Percentiles rank a stretch among this genome's conserved stretches.
phyloP scores from a whole-genome alignment of 2,888 invertebrate species.

The Tetanocera ferruginea region DNA sequence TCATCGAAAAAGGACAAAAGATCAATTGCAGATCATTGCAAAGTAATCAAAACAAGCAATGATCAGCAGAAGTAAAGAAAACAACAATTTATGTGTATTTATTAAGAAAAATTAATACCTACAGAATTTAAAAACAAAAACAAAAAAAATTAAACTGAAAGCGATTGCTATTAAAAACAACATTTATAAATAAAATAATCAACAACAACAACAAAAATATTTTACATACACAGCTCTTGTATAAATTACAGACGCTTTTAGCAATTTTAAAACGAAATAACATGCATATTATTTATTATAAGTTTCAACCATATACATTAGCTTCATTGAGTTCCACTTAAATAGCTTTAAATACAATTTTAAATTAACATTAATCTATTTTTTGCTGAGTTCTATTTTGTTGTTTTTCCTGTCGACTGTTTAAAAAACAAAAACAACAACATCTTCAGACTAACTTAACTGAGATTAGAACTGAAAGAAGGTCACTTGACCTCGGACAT shows the following conservation, averaged over 20 bases:
- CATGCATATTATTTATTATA: too few species aligned
- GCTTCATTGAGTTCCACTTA: background rate
- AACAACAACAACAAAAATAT: conserved; percentile 10
- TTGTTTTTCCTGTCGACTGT: background rate
- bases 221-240: background rate
- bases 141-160: background rate
- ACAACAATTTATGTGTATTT: background rate
- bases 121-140: conserved; percentile 2
- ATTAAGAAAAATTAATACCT: background rate
- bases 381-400: background rate
- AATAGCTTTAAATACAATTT: background rate
- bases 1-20: conserved; percentile 61
- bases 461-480: conserved; percentile 53
- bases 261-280: background rate
- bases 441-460: conserved; percentile 34
- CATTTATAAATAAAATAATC: background rate
- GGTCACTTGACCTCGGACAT: conserved; percentile 62
- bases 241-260: background rate
- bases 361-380: conserved; percentile 1
- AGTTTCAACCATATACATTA: too few species aligned
- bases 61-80: background rate
- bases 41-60: conserved; percentile 41
- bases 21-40: conserved; percentile 55
- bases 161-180: background rate
- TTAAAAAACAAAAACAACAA: conserved; percentile 24